Conservation (phyloP, 2,113 vertebrate genomes). For the Myotis yumanensis region DNA sequence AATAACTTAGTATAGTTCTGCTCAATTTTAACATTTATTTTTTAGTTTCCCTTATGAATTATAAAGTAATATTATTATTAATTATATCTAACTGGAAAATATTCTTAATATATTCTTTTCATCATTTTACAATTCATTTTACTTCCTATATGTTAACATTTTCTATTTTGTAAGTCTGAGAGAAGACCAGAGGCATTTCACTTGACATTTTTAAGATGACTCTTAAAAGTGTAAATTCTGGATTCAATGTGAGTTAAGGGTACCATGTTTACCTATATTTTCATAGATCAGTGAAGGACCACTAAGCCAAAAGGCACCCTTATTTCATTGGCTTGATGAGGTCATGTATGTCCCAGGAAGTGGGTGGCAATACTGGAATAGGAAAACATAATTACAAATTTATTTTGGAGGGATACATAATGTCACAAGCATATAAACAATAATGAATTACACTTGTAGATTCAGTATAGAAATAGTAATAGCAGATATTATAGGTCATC, state of each 20-base stretch:
- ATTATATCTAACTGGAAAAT: slow-evolving; percentile 21
- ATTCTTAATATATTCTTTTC: slow-evolving; percentile 16
- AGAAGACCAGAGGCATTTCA: background rate
- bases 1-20: slow-evolving; percentile 37
- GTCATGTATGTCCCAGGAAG: background rate
- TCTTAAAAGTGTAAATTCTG: slow-evolving; percentile 6
- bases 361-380: background rate
- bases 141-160: background rate
- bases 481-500: background rate
- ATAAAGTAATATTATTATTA: background rate
- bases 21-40: background rate
- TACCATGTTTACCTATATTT: background rate
- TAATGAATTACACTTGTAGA: background rate
- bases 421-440: background rate
- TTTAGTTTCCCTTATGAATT: background rate
- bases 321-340: background rate
- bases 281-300: background rate
- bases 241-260: background rate
- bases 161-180: slow-evolving; percentile 11
- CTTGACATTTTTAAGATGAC: background rate
- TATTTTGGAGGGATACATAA: background rate
- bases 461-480: slow-evolving; percentile 2
- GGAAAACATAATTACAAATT: slow-evolving; percentile 17
- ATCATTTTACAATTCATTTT: slow-evolving; percentile 7
- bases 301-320: background rate